A percentile compares a stretch with the other conserved stretches of the same genome.
Evolutionary conservation across 2,888 invertebrate genomes (phyloP).

Genomic region (Andrena flavipes): DNA sequence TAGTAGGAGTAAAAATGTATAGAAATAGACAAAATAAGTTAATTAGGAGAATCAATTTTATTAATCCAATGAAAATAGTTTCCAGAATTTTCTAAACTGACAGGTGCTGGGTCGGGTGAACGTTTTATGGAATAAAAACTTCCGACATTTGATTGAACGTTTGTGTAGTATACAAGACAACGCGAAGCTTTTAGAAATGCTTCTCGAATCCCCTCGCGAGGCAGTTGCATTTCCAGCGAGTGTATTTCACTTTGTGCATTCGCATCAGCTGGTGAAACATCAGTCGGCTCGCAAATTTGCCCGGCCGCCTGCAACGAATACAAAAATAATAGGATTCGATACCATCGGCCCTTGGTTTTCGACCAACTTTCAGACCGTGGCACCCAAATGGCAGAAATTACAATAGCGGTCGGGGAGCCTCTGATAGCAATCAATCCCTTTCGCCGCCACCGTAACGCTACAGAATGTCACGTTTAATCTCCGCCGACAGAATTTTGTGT

Average conservation of each 20-base stretch:
- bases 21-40: too few species aligned
- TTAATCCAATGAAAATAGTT: too few species aligned
- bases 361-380: background rate
- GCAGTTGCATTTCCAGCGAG: background rate
- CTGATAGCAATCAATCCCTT: conserved; percentile 27
- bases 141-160: too few species aligned
- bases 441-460: conserved; percentile 13
- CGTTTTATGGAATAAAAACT: too few species aligned
- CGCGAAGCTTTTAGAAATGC: too few species aligned
- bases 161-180: too few species aligned
- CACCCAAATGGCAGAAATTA: conserved; percentile 9
- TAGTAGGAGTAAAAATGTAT: too few species aligned
- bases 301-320: too few species aligned
- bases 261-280: background rate
- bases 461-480: conserved; percentile 13
- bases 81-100: too few species aligned
- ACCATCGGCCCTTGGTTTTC: conserved; percentile 4
- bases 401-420: background rate
- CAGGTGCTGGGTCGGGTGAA: too few species aligned
- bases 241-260: background rate
- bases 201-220: too few species aligned
- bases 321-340: conserved; percentile 17
- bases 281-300: background rate
- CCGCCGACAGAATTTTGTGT: background rate
- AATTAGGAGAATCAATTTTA: too few species aligned